phyloP scores from a whole-genome alignment of 2,797 vertebrate genomes.

The Melanogrammus aeglefinus region DNA sequence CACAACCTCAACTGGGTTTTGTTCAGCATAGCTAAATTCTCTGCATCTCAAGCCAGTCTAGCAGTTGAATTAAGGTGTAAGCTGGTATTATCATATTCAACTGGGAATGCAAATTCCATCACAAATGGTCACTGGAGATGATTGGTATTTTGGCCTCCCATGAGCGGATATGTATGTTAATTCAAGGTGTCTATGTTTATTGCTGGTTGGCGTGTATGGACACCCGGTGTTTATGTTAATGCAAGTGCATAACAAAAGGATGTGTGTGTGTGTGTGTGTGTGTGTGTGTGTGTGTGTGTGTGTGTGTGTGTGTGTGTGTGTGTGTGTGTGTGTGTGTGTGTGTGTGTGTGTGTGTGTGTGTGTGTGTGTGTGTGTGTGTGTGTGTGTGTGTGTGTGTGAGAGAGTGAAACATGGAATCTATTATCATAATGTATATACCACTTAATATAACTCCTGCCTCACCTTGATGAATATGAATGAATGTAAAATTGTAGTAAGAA shows the following conservation, averaged over 20 bases:
- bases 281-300: no score
- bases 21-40: no score
- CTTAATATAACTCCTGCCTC: not conserved
- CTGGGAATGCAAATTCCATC: not conserved
- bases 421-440: not conserved
- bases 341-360: not conserved
- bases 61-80: not conserved
- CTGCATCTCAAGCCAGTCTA: no score
- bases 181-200: not conserved
- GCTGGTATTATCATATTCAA: not conserved
- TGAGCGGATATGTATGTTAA: not conserved
- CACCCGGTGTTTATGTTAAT: not conserved
- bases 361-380: not conserved
- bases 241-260: no score
- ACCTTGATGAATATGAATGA: not conserved
- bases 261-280: no score
- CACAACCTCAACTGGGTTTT: no score
- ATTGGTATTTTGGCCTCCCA: not conserved
- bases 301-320: not conserved
- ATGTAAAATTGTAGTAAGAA: not conserved
- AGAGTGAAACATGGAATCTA: not conserved
- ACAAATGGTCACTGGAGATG: not conserved
- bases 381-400: no score
- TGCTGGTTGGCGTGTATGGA: not conserved
- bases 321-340: not conserved